Conservation (phyloP, 2,888 invertebrate species). For the Xestia ashworthii region DNA sequence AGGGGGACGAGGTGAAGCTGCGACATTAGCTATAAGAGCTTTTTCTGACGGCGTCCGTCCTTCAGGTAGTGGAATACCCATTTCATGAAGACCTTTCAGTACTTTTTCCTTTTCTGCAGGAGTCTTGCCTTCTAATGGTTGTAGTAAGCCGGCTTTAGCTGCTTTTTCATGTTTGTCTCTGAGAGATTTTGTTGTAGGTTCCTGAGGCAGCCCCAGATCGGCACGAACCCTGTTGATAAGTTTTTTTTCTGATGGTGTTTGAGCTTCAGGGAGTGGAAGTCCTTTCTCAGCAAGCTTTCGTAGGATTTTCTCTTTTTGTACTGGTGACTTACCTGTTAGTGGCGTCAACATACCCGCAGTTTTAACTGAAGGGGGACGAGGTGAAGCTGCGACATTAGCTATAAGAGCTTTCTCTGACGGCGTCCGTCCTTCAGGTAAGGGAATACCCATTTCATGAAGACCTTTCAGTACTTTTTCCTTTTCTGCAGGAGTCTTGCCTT, state of each 20-base stretch:
- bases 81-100: not conserved
- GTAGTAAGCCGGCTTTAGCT: constrained; percentile 5
- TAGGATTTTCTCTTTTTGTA: constrained; percentile 25
- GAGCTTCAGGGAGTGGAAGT: constrained; percentile 12
- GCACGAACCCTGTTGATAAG: constrained; percentile 31
- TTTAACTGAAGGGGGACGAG: constrained; percentile 16
- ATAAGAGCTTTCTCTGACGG: constrained; percentile 59
- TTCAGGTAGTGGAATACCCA: constrained; percentile 11
- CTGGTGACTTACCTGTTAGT: constrained; percentile 21
- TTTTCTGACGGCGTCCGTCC: constrained; percentile 59
- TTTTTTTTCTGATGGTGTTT: constrained; percentile 66
- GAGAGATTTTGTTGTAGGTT: constrained; percentile 43
- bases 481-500: constrained; percentile 60
- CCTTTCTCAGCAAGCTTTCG: constrained; percentile 52
- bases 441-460: constrained; percentile 62
- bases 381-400: constrained; percentile 4
- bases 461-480: constrained; percentile 63
- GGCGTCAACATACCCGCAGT: constrained; percentile 12
- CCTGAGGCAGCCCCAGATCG: constrained; percentile 58
- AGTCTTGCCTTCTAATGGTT: constrained; percentile 10
- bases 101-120: constrained; percentile 18
- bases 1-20: not conserved
- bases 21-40: constrained; percentile 38
- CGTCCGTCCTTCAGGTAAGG: constrained; percentile 69
- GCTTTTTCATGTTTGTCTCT: constrained; percentile 10